Evolutionary conservation across 2,888 invertebrate species (phyloP).

Genomic region (Cotesia congregata): DNA sequence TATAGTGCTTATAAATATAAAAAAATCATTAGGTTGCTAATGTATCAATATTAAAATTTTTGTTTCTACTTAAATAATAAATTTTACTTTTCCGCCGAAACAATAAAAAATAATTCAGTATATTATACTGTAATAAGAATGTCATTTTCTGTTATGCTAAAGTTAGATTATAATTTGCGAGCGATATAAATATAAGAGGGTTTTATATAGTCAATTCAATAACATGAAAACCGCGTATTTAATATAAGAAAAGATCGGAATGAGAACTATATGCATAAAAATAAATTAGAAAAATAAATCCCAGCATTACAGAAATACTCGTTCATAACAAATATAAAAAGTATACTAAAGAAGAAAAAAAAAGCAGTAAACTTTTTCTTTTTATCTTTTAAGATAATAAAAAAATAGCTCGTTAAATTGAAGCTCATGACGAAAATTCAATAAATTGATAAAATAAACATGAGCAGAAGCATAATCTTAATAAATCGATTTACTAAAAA

Average conservation of each 20-base stretch:
- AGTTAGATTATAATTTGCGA: background rate
- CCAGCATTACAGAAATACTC: background rate
- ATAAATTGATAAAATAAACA: background rate
- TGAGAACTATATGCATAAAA: background rate
- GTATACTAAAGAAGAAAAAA: too few relatives aligned
- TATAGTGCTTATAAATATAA: too few relatives aligned
- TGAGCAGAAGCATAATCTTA: constrained; percentile 1
- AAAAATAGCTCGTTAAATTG: background rate
- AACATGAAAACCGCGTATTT: background rate
- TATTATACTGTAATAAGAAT: background rate
- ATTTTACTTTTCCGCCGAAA: background rate
- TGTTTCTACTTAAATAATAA: background rate
- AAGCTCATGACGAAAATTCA: background rate
- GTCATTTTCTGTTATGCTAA: background rate
- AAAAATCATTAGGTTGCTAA: too few relatives aligned
- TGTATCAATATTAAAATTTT: too few relatives aligned
- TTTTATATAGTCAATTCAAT: background rate
- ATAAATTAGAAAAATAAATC: background rate
- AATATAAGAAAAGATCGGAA: background rate
- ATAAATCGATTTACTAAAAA: background rate
- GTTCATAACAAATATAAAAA: background rate
- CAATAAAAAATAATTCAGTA: background rate
- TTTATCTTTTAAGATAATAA: too few relatives aligned
- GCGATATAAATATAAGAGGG: background rate
- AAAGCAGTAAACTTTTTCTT: too few relatives aligned